phyloP scores from a whole-genome alignment of 2,797 vertebrate species.

The Agapornis canus region DNA sequence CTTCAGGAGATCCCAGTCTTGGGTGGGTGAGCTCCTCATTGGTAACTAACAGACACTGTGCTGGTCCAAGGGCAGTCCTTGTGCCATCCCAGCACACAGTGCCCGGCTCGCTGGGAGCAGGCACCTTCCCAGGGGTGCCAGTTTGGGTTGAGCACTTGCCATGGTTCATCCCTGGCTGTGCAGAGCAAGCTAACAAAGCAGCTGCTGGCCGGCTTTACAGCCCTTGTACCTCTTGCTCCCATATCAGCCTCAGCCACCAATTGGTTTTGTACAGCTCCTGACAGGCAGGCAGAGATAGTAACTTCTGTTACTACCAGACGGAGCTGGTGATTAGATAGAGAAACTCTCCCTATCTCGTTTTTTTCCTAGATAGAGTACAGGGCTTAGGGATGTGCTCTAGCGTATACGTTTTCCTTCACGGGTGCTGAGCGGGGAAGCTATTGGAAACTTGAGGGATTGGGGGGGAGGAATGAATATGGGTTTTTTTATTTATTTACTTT shows the following conservation, averaged over 20 bases:
- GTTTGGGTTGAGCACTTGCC: background rate
- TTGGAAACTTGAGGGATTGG: constrained; percentile 4
- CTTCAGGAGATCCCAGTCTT: background rate
- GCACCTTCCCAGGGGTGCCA: background rate
- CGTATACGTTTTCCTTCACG: background rate
- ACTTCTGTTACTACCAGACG: constrained; percentile 38
- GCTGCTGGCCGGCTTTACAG: accelerated
- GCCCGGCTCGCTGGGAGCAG: accelerated
- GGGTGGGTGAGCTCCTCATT: background rate
- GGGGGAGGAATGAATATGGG: background rate
- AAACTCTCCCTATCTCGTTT: constrained; percentile 15
- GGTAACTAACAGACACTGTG: accelerated
- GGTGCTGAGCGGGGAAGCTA: constrained; percentile 8
- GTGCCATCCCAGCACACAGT: accelerated
- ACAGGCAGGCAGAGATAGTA: constrained; percentile 49
- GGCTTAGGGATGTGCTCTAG: constrained; percentile 9
- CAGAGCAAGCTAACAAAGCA: accelerated
- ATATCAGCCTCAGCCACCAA: background rate
- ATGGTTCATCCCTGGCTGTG: accelerated
- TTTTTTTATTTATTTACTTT: constrained; percentile 32
- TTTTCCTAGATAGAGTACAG: background rate
- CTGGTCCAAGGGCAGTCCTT: background rate
- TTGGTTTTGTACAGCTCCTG: constrained; percentile 22
- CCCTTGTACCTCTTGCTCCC: background rate
- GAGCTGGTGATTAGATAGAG: constrained; percentile 42